A percentile compares a stretch with the other conserved stretches of the same genome.
These are phyloP conservation scores for Lagenorhynchus albirostris DNA, from an alignment of 2,113 vertebrate species.

Conservation along the genomic window DNA sequence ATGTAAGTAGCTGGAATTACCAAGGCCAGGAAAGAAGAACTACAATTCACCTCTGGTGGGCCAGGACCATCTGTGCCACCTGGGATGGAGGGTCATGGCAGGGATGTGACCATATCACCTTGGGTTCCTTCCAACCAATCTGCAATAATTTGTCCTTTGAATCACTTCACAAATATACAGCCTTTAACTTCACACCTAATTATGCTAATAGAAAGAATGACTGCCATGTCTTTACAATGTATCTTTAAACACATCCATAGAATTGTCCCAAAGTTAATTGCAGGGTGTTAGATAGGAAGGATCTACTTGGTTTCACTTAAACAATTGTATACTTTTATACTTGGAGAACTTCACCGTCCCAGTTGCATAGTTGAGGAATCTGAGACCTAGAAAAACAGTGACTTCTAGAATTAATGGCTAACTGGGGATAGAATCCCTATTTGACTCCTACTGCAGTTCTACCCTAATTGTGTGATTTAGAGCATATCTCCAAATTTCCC, in stretches of 20 bases:
- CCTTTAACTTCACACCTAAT: neutral
- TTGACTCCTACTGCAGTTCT: neutral
- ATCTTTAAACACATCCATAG: neutral
- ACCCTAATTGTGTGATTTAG: neutral
- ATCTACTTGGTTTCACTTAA: neutral
- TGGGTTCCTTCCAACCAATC: neutral
- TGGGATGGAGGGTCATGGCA: neutral
- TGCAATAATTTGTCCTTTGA: neutral
- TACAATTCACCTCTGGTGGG: neutral
- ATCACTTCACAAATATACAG: neutral
- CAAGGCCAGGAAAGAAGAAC: neutral
- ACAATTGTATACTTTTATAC: neutral
- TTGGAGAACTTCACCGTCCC: neutral
- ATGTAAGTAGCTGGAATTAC: neutral
- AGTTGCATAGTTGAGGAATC: neutral
- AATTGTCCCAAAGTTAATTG: neutral
- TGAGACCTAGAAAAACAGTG: conserved; percentile 20
- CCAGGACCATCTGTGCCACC: neutral
- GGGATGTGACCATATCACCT: neutral
- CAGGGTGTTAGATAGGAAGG: neutral
- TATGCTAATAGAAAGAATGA: neutral
- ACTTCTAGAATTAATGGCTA: neutral
- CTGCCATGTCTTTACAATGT: neutral
- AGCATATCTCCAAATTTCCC: neutral
- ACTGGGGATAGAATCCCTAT: neutral